Conservation (phyloP, 2,888 invertebrate species). For the Diplazon laetatorius region DNA sequence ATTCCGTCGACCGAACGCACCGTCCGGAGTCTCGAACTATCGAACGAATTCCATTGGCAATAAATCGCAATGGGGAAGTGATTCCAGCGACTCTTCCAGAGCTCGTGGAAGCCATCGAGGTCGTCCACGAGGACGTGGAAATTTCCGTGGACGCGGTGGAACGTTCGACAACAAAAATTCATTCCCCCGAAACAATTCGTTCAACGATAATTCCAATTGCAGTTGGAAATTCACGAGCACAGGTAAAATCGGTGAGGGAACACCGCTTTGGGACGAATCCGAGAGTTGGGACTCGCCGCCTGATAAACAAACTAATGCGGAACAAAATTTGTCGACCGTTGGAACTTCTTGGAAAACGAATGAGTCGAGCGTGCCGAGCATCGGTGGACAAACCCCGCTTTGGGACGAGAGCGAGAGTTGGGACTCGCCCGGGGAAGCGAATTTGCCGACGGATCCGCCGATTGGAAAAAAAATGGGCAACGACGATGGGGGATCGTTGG, state of each 20-base stretch:
- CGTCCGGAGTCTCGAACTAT: slow-evolving; percentile 83
- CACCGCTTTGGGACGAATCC: slow-evolving; percentile 49
- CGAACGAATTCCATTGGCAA: slow-evolving; percentile 28
- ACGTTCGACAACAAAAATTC: not conserved
- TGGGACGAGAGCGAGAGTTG: slow-evolving; percentile 44
- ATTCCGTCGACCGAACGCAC: slow-evolving; percentile 85
- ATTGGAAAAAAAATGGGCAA: too few relatives aligned
- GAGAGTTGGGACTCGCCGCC: slow-evolving; percentile 27
- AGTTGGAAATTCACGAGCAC: not conserved
- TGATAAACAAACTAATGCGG: not conserved
- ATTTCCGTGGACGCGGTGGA: not conserved
- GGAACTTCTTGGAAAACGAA: too few relatives aligned
- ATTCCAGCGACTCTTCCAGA: slow-evolving; percentile 73
- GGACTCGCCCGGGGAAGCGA: slow-evolving; percentile 20
- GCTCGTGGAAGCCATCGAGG: slow-evolving; percentile 81
- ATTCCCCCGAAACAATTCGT: slow-evolving; percentile 13
- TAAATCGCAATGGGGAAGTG: not conserved
- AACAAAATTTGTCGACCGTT: not conserved
- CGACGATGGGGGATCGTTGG: not conserved
- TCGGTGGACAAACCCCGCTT: slow-evolving; percentile 37
- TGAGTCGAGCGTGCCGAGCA: not conserved
- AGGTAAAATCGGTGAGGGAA: not conserved
- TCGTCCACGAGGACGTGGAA: slow-evolving; percentile 68
- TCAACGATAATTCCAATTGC: not conserved
- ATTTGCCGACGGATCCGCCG: not conserved